Base-by-base conservation (phyloP, 2,888 invertebrate species). In the Yponomeuta malinellus region DNA sequence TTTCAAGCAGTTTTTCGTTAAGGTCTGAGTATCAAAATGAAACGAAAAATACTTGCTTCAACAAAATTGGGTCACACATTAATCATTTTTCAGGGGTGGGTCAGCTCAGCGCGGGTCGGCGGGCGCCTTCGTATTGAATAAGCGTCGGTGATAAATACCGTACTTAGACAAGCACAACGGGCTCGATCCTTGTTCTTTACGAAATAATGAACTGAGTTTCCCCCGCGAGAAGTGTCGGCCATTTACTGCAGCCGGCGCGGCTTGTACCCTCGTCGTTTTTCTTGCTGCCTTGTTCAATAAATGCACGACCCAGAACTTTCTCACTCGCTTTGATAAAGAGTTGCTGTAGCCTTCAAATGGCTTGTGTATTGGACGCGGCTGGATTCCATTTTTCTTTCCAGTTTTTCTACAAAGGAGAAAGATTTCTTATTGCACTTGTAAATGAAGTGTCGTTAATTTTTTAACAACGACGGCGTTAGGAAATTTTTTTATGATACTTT, bases 141-240 rank as follows among this genome's bases (percentile, higher is more conserved):
- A 68, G 68, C 68, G 43, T 48, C 23, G 52, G 69, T 69, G 69
- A 69, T 69, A 69, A 69, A 69, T 69, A 69, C 69, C 69, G 69
- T 69, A 69, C 69, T 69, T 59, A 69, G 52, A 69, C 69, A 70
- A 68, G 29, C 78, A 76, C 75, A 78, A 85, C 68, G n/a, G 68
- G 23, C n/a, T 6, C 23, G 68, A 84, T 83, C 83, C 82, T 84
- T 86, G 83, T 79, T 79, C 79, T 81, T 82, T 83, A 83, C 84
- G 85, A 86, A 87, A 88, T 87, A 87, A 88, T 87, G 88, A 88
- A 88, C 82, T 83, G 82, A 83, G 83, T 82, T 81, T 83, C 83
- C 83, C 84, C 78, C 79, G 43, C 72, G 72, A 72, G 70, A 73
- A 75, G 86, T 87, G 89, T 84, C 83, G 86, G 87, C 87, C 85